Base-by-base conservation (phyloP, 1,140 invertebrate genomes). In the Drosophila athabasca region DNA sequence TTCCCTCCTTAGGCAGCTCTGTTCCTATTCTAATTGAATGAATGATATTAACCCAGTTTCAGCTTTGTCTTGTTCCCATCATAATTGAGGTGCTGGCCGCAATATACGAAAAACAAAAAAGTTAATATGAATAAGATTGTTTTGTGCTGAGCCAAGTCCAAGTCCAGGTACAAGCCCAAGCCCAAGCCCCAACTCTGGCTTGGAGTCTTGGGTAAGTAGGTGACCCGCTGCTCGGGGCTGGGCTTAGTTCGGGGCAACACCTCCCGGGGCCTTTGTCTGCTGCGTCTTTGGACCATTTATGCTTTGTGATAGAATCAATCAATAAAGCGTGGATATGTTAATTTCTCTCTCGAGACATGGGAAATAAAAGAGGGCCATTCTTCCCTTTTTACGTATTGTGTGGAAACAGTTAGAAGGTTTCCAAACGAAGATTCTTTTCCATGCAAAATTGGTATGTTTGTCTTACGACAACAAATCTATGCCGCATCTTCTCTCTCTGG, bases 1-100 rank as follows among this genome's bases (percentile, higher is more conserved):
- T 35, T 15, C 45, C 35, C 48, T 54, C 53, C 24, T 22, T n/a
- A 11, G 64, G 8, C 8, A 31, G 31, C 31, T 9, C 76, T 58
- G 65, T 67, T 52, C 62, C 65, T 79, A 83, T 88, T 88, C 83
- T 88, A 88, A 88, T 88, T 88, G 83, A 88, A 88, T 88, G 83
- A 88, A 88, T 88, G 75, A 72, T 73, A 88, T 88, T 88, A 88
- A 88, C 83, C 83, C 59, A 88, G 61, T 79, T 88, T 76, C 67
- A 64, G 60, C 52, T 44, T 58, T 77, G 55, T 79, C 52, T 79
- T 59, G 62, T 78, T 72, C 79, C 76, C 57, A 79, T 62, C 67
- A 78, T 88, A 87, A 87, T 82, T 72, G 64, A 65, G 67, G 55
- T 62, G 60, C 62, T 59, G 70, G 22, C 43, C 62, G 51, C 66